These are phyloP conservation scores for Clunio marinus DNA, from an alignment of 2,888 invertebrate species.

Conservation along the genomic window DNA sequence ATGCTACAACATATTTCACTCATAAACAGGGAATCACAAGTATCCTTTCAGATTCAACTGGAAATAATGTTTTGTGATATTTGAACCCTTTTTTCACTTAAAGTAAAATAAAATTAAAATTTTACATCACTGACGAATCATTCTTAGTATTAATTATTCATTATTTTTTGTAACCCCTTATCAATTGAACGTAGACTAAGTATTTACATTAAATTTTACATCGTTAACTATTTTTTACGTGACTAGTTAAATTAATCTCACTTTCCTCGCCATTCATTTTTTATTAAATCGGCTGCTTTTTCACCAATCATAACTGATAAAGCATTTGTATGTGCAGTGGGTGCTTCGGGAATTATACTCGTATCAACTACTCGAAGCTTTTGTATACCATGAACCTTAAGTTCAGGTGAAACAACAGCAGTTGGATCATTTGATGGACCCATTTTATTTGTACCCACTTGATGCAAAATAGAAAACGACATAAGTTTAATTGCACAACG, in stretches of 20 bases:
- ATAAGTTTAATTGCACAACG: constrained; percentile 49
- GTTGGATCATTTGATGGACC: constrained; percentile 48
- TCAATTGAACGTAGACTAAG: too few species aligned
- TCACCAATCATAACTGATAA: constrained; percentile 70
- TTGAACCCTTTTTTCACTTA: too few species aligned
- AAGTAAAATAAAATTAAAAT: too few species aligned
- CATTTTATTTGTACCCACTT: constrained; percentile 53
- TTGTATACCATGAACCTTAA: constrained; percentile 57
- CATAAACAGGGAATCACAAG: not conserved
- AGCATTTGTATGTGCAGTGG: constrained; percentile 64
- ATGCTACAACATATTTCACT: not conserved
- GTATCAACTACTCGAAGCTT: constrained; percentile 65
- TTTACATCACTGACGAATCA: too few species aligned
- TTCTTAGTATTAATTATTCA: too few species aligned
- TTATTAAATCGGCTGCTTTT: constrained; percentile 64
- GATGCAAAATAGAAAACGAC: constrained; percentile 51
- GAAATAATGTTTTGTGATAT: too few species aligned
- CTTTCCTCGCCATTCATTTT: constrained; percentile 51
- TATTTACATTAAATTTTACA: too few species aligned
- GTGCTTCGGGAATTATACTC: constrained; percentile 63
- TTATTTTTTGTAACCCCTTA: too few species aligned
- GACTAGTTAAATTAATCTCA: too few species aligned
- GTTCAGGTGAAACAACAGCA: constrained; percentile 52
- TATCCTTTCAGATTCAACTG: not conserved
- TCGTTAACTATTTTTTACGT: too few species aligned